Conservation (phyloP, 1,140 invertebrate genomes). For the Oscheius sp. region DNA sequence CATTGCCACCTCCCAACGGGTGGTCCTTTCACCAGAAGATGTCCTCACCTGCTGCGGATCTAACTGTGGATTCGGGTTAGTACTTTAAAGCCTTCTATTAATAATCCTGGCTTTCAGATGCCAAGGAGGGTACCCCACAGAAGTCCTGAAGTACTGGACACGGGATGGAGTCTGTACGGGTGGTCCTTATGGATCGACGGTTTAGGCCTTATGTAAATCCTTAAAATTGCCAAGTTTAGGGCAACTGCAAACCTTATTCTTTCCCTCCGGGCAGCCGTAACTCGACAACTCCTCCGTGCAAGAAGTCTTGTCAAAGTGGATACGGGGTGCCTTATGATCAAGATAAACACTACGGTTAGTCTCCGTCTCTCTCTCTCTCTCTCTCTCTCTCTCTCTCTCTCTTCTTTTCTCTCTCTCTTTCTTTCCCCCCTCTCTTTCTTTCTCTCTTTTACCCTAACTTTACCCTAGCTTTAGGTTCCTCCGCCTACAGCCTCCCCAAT, state of each 20-base stretch:
- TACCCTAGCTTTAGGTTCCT: background rate
- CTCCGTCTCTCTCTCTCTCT: no score
- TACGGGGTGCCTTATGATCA: background rate
- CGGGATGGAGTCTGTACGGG: slow-evolving; percentile 6
- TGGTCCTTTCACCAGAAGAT: slow-evolving; percentile 17
- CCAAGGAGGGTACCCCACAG: slow-evolving; percentile 10
- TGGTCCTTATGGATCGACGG: slow-evolving; percentile 4
- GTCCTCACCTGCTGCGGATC: slow-evolving; percentile 13
- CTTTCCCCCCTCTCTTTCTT: no score
- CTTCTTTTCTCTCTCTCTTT: no score
- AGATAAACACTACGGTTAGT: background rate
- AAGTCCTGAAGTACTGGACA: slow-evolving; percentile 6
- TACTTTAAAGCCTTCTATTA: no score
- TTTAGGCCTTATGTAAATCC: background rate
- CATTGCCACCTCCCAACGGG: slow-evolving; percentile 2
- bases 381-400: no score
- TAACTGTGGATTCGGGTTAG: no score
- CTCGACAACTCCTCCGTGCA: background rate
- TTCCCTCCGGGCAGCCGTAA: background rate
- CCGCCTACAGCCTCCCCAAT: no score
- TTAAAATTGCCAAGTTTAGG: background rate
- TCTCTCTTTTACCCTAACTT: no score
- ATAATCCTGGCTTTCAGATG: no score
- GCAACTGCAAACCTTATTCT: background rate
- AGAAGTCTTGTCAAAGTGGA: background rate